These are phyloP conservation scores for Neolamprologus ventralis DNA, from an alignment of 2,113 vertebrate species.

Conservation along the genomic window DNA sequence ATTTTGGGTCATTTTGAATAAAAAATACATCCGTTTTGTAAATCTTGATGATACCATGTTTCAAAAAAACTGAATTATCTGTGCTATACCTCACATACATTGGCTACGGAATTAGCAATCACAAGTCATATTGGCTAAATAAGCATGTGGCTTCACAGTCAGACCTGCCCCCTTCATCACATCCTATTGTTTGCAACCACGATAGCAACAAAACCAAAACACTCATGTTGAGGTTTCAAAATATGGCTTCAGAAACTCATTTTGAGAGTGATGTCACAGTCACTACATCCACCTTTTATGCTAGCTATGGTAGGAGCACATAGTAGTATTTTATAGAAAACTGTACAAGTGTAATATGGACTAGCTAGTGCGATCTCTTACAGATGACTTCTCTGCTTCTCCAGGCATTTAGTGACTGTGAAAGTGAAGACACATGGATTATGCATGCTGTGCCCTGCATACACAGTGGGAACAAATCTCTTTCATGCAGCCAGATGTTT, in stretches of 20 bases:
- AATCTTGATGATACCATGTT: background rate
- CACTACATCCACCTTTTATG: accelerated
- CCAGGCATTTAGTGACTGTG: background rate
- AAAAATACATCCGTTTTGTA: background rate
- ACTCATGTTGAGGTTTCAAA: background rate
- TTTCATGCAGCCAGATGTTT: background rate
- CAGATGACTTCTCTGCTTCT: background rate
- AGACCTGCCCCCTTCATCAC: background rate
- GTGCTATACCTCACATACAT: background rate
- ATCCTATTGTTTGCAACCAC: background rate
- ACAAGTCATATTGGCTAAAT: background rate
- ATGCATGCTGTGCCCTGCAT: background rate
- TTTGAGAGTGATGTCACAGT: accelerated
- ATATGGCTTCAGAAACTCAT: background rate
- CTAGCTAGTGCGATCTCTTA: background rate
- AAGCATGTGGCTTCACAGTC: background rate
- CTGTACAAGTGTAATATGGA: too few species aligned
- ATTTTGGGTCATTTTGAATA: background rate
- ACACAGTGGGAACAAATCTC: background rate
- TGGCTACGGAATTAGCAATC: background rate
- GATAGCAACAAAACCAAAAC: background rate
- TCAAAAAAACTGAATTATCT: background rate
- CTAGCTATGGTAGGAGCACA: background rate
- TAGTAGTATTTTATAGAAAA: background rate
- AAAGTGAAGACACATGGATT: background rate